These are phyloP conservation scores for Zygothrica quintamaculata DNA, from an alignment of 2,888 invertebrate genomes.

Conservation along the genomic window DNA sequence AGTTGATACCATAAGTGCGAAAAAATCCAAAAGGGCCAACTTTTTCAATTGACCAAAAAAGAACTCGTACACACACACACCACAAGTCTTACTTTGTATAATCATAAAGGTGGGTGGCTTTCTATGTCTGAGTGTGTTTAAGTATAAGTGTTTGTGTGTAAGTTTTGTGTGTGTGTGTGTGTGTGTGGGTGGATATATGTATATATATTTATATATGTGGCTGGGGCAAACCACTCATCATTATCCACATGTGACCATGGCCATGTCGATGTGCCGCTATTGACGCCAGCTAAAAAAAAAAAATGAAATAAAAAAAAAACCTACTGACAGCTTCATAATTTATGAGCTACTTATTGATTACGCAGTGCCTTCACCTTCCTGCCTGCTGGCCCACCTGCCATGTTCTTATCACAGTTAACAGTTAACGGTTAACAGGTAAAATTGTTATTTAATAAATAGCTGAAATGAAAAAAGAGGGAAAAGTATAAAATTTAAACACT, in stretches of 20 bases:
- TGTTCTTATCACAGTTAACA: conserved; percentile 24
- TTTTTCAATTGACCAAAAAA: conserved; percentile 64
- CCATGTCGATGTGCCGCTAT: conserved; percentile 37
- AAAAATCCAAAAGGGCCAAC: conserved; percentile 57
- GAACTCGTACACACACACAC: not conserved
- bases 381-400: too few relatives aligned
- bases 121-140: too few relatives aligned
- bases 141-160: too few relatives aligned
- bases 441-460: too few relatives aligned
- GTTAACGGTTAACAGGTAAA: too few relatives aligned
- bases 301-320: too few relatives aligned
- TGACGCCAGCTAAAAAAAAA: conserved; percentile 48
- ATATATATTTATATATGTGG: conserved; percentile 9
- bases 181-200: not conserved
- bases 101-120: too few relatives aligned
- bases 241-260: conserved; percentile 53
- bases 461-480: too few relatives aligned
- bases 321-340: conserved; percentile 75
- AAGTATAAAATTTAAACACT: conserved; percentile 50
- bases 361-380: conserved; percentile 3
- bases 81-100: too few relatives aligned
- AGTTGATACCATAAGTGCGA: conserved; percentile 22
- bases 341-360: conserved; percentile 77
- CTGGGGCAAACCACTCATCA: conserved; percentile 46
- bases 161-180: too few relatives aligned